Base-by-base conservation (phyloP, 2,888 invertebrate genomes). In the Allacma fusca region DNA sequence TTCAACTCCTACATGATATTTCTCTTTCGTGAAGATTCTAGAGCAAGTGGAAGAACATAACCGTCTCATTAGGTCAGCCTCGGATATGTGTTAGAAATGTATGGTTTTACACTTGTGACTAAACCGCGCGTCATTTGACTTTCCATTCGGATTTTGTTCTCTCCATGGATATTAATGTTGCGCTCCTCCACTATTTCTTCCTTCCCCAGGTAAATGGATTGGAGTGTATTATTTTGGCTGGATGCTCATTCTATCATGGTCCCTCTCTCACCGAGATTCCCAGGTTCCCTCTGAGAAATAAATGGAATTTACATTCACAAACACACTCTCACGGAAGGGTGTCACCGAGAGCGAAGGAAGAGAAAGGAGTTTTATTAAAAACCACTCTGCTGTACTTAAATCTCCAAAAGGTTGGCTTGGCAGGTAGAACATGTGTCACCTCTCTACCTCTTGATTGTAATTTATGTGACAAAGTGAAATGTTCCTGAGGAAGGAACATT, bases 371-470 rank as follows among this genome's bases (percentile, higher is more conserved):
- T 70, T 70, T 44, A 70, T 70, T 70, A 70, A 70, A 70, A 70
- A 70, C 70, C 50, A 70, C 70, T 70, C 70, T 50, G 26, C n/a
- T 26, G 50, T 50, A 50, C 50, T 50, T 50, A 50, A 50, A 50
- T 50, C 50, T 50, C 50, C 50, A 50, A 50, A 40, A 50, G 9
- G 9, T 50, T 50, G 50, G 50, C 50, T 50, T 70, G 70, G 26
- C 19, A 70, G 70, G 70, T 67, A 67, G 28, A 34, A 67, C 28
- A 67, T n/a, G 13, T 67, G 24, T 64, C 64, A 28, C 64, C n/a
- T 67, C 67, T 67, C 34, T 34, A 67, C 67, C 28, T 67, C 67
- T 67, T 67, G 67, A 67, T 67, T 67, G 29, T 67, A 67, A 67
- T 67, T 67, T 67, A 67, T 67, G 29, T 29, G 67, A 50, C 50